phyloP scores from a whole-genome alignment of 2,113 vertebrate genomes.

The Bolborhynchus lineola region DNA sequence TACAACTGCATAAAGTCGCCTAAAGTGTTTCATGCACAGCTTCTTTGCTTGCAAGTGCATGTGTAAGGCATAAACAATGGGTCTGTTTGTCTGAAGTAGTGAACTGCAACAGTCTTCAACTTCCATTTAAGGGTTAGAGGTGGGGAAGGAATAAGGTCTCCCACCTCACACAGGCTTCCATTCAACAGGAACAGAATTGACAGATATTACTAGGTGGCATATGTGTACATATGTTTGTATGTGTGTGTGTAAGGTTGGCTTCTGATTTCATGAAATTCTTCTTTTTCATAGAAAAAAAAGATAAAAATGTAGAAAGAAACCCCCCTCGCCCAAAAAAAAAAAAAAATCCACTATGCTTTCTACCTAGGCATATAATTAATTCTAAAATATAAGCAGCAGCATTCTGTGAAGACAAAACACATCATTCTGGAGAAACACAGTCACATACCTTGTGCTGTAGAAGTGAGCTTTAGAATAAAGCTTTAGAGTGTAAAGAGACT shows the following conservation, averaged over 20 bases:
- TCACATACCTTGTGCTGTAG: background rate
- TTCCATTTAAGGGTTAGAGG: background rate
- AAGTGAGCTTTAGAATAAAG: background rate
- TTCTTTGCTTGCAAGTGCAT: background rate
- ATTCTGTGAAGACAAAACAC: background rate
- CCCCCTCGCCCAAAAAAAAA: rapidly evolving
- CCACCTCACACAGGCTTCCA: background rate
- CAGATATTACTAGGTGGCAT: background rate
- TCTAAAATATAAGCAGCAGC: background rate
- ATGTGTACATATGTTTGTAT: rapidly evolving
- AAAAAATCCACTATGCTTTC: background rate
- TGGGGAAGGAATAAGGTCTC: background rate
- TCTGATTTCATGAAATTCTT: background rate
- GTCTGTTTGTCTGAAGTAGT: background rate
- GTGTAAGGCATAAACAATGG: background rate
- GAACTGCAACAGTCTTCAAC: background rate
- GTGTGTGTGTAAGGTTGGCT: background rate
- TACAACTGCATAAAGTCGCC: background rate
- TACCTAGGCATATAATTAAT: background rate
- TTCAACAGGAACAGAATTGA: background rate
- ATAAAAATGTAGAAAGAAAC: background rate
- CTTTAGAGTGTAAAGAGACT: background rate
- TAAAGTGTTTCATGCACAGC: background rate
- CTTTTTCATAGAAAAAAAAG: background rate
- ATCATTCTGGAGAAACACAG: background rate